These are phyloP conservation scores for Atherinosoma microstoma DNA, from an alignment of 2,797 vertebrate genomes.

Conservation along the genomic window DNA sequence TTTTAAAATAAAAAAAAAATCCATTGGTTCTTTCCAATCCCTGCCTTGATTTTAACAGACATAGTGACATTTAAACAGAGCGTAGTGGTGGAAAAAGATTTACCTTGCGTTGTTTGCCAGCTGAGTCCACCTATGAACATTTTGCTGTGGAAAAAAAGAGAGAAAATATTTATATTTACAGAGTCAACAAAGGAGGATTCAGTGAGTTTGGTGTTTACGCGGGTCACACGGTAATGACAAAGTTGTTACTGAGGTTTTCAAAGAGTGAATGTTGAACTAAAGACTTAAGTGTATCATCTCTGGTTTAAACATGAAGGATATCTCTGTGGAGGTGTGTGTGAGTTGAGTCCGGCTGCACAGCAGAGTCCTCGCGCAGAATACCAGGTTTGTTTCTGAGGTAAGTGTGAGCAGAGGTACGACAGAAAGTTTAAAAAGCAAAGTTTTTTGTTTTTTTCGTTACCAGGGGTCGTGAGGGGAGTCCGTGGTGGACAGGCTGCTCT, in stretches of 20 bases:
- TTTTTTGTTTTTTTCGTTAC: slow-evolving; percentile 76
- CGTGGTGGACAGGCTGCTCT: slow-evolving; percentile 93
- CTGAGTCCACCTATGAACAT: slow-evolving; percentile 99
- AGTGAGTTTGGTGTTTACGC: background rate
- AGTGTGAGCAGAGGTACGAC: slow-evolving; percentile 16
- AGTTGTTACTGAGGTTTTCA: slow-evolving; percentile 27
- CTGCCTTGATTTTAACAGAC: slow-evolving; percentile 35
- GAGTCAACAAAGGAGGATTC: slow-evolving; percentile 16
- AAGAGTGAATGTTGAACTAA: slow-evolving; percentile 9
- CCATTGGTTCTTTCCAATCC: slow-evolving; percentile 13
- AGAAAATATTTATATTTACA: slow-evolving; percentile 44
- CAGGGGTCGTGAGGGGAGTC: slow-evolving; percentile 98
- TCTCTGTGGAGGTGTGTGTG: slow-evolving; percentile 50
- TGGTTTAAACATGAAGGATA: slow-evolving; percentile 36
- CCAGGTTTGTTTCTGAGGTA: slow-evolving; percentile 57
- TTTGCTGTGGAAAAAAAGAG: slow-evolving; percentile 86
- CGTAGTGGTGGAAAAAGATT: slow-evolving; percentile 67
- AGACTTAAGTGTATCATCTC: slow-evolving; percentile 29
- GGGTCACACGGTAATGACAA: slow-evolving; percentile 14
- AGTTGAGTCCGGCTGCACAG: background rate
- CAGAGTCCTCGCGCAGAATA: slow-evolving; percentile 37
- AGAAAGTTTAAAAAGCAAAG: slow-evolving; percentile 43
- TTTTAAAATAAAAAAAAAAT: slow-evolving; percentile 8
- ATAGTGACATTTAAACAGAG: slow-evolving; percentile 37
- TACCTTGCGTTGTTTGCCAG: slow-evolving; percentile 99